Base-by-base conservation (phyloP, 2,888 invertebrate species). In the Xanthia togata region DNA sequence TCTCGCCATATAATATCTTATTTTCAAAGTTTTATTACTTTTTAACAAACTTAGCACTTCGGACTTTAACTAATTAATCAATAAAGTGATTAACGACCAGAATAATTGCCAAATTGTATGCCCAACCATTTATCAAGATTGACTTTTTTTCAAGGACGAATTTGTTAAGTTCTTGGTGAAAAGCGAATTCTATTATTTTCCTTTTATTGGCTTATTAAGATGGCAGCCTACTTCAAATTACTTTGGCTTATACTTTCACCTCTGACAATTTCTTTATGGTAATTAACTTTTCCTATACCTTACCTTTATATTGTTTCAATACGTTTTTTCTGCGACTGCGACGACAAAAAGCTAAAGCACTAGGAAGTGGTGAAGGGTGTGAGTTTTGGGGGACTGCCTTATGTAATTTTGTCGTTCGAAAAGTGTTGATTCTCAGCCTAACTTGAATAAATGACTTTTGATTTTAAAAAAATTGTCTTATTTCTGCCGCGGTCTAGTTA, bases 1-100 rank as follows among this genome's bases (percentile, higher is more conserved):
- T 55, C 44, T 64, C 26, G 4, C 9, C 17, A 44, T 70, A 71
- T 57, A 75, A 59, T 31, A 38, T 41, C 60, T n/a, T 17, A 59
- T 41, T 59, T 55, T 5, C 44, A 14, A 76, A 68, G n/a, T 68
- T 70, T 50, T 53, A 81, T 76, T 20, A 70, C 76, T 62, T 67
- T 31, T 6, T 26, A 59, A 81, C 76, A 76, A 81, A 68, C 62
- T 81, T 62, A 47, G 26, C 68, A 35, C 60, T 82, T 50, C 31
- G 44, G 41, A n/a, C 55, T 55, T 53, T 20, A 67, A 77, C 12
- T 73, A 64, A 82, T 79, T 62, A 83, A 79, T 69, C 47, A 79
- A 71, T 63, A 60, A 62, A 70, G 35, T 79, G 47, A 82, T 82
- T 79, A 72, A 70, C 26, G 79, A 72, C 26, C 3, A 47, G 26